A percentile compares a stretch with the other conserved stretches of the same genome.
These are phyloP conservation scores for Pogonognathellus flavescens DNA, from an alignment of 1,140 invertebrate genomes.

Conservation along the genomic window DNA sequence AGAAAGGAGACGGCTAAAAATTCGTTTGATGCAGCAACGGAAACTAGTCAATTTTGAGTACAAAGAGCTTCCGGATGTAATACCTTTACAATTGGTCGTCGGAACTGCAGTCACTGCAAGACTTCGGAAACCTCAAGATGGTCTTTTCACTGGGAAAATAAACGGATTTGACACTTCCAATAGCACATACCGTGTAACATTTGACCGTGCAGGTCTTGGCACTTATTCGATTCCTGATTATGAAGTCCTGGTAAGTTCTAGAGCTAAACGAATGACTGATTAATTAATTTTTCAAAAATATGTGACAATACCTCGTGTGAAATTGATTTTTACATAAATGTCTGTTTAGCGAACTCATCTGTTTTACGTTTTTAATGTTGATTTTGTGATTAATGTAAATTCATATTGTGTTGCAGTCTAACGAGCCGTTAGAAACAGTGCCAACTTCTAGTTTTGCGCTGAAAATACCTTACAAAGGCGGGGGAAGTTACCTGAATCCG, in stretches of 20 bases:
- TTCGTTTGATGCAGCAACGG: slow-evolving; percentile 92
- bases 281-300: not conserved
- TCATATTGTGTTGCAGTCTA: slow-evolving; percentile 75
- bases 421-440: slow-evolving; percentile 91
- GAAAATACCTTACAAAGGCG: slow-evolving; percentile 74
- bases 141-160: slow-evolving; percentile 94
- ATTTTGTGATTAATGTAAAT: too few species aligned
- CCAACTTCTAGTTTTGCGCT: slow-evolving; percentile 86
- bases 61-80: slow-evolving; percentile 95
- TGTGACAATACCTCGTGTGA: too few species aligned
- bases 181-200: slow-evolving; percentile 96
- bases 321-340: slow-evolving; percentile 39
- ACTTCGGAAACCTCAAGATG: slow-evolving; percentile 93
- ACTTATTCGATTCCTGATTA: slow-evolving; percentile 97
- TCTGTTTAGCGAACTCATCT: too few species aligned
- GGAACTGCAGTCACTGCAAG: slow-evolving; percentile 95
- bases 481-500: slow-evolving; percentile 69
- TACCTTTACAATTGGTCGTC: slow-evolving; percentile 94
- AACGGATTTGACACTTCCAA: slow-evolving; percentile 97
- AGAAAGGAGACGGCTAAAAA: slow-evolving; percentile 90
- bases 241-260: slow-evolving; percentile 83
- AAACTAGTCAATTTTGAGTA: slow-evolving; percentile 85
- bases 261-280: too few species aligned
- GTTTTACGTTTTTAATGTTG: too few species aligned
- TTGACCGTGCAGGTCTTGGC: slow-evolving; percentile 92